Percentiles rank a stretch among this genome's conserved stretches.
phyloP scores from a whole-genome alignment of 64 coral and sea anemone species.

The Orbicella faveolata region DNA sequence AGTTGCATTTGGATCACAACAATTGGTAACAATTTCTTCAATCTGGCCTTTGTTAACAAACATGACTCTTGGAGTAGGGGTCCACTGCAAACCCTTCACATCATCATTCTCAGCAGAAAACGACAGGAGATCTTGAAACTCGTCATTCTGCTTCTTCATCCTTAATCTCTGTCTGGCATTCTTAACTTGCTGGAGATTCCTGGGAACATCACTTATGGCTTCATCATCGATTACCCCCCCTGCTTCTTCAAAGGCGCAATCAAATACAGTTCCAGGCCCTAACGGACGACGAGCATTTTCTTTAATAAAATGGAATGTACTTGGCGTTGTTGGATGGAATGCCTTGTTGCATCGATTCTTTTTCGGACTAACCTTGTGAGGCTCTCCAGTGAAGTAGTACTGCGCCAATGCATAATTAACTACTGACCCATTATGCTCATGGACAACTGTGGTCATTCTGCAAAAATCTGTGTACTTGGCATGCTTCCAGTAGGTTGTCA shows the following conservation, averaged over 20 bases:
- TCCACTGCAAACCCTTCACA: too few relatives aligned
- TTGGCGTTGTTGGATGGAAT: slow-evolving; percentile 7
- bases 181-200: slow-evolving; percentile 19
- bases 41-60: too few relatives aligned
- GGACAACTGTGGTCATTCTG: background rate
- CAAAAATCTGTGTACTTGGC: slow-evolving; percentile 34
- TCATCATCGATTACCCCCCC: too few relatives aligned
- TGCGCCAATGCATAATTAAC: background rate
- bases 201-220: slow-evolving; percentile 3
- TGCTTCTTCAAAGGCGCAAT: slow-evolving; percentile 14
- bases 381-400: background rate
- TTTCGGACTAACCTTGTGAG: slow-evolving; percentile 18
- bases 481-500: slow-evolving; percentile 11
- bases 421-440: background rate
- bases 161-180: background rate
- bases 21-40: too few relatives aligned
- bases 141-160: too few relatives aligned
- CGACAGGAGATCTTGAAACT: too few relatives aligned
- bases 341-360: background rate
- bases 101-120: too few relatives aligned
- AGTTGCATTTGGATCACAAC: too few relatives aligned
- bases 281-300: background rate
- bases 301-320: slow-evolving; percentile 8
- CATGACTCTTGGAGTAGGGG: too few relatives aligned
- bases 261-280: slow-evolving; percentile 26